Percentiles rank a stretch among this genome's conserved stretches.
Conservation (phyloP, 2,113 vertebrate genomes). For the Chloroceryle aenea region DNA sequence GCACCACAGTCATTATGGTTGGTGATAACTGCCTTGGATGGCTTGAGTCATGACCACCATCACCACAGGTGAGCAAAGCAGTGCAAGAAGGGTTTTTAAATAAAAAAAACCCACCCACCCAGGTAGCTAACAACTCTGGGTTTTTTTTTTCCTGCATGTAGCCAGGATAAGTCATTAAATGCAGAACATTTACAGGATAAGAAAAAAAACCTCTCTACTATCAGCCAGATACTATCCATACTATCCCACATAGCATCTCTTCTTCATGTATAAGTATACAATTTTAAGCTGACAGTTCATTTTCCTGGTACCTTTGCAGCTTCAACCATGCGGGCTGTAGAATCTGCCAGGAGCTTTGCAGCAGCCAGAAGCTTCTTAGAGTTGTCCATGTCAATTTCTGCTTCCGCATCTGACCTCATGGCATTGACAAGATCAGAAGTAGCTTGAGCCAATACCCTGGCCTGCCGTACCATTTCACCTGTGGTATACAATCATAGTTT, state of each 20-base stretch:
- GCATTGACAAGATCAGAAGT: conserved; percentile 97
- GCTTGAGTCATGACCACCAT: not conserved
- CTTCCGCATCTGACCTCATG: conserved; percentile 96
- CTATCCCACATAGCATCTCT: not conserved
- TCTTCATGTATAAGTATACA: not conserved
- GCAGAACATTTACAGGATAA: not conserved
- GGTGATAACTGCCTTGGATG: not conserved
- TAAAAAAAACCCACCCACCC: not conserved
- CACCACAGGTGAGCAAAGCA: not conserved
- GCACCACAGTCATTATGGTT: not conserved
- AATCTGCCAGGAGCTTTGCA: conserved; percentile 95
- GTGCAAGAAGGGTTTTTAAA: not conserved
- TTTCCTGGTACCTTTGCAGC: conserved; percentile 90
- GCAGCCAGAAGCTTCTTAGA: conserved; percentile 97
- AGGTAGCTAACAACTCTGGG: not conserved
- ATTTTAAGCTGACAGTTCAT: not conserved
- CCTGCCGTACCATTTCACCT: conserved; percentile 99
- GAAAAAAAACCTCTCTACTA: not conserved
- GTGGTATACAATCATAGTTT: not conserved
- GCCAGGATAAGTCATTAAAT: not conserved
- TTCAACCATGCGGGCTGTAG: conserved; percentile 98
- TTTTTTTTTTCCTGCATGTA: not conserved
- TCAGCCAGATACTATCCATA: not conserved
- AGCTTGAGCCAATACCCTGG: conserved; percentile 95
- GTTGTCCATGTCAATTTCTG: conserved; percentile 96